A percentile compares a stretch with the other conserved stretches of the same genome.
phyloP scores from a whole-genome alignment of 64 coral and sea anemone genomes.

The Acropora yongei region DNA sequence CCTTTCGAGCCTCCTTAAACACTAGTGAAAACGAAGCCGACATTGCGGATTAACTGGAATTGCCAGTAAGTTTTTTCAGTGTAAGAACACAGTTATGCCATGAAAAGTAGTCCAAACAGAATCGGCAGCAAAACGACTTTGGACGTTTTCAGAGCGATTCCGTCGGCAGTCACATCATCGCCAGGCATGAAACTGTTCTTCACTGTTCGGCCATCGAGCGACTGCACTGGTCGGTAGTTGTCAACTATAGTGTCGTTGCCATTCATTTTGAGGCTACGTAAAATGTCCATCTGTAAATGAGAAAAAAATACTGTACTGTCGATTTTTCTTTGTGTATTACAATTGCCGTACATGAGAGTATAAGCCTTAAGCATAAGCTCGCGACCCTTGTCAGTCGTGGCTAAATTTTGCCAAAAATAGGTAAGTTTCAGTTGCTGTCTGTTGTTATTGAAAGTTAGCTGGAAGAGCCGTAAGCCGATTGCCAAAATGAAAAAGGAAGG shows the following conservation, averaged over 20 bases:
- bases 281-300: slow-evolving; percentile 28
- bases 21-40: too few species aligned
- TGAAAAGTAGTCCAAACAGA: background rate
- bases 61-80: background rate
- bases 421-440: too few species aligned
- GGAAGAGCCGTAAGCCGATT: too few species aligned
- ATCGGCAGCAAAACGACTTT: background rate
- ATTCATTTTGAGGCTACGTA: slow-evolving; percentile 46
- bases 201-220: background rate
- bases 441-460: too few species aligned
- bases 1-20: background rate
- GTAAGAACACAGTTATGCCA: background rate
- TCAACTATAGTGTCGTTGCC: background rate
- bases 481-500: too few species aligned
- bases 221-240: background rate
- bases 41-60: background rate
- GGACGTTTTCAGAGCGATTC: background rate
- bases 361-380: too few species aligned
- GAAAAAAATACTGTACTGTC: background rate
- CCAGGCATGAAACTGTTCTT: background rate
- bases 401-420: too few species aligned
- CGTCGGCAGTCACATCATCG: too few species aligned
- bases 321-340: too few species aligned
- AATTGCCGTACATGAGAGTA: too few species aligned
- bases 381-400: too few species aligned